A percentile compares a stretch with the other conserved stretches of the same genome.
Evolutionary conservation across 2,888 invertebrate species (phyloP).

Genomic region (Leptopilina syphax): DNA sequence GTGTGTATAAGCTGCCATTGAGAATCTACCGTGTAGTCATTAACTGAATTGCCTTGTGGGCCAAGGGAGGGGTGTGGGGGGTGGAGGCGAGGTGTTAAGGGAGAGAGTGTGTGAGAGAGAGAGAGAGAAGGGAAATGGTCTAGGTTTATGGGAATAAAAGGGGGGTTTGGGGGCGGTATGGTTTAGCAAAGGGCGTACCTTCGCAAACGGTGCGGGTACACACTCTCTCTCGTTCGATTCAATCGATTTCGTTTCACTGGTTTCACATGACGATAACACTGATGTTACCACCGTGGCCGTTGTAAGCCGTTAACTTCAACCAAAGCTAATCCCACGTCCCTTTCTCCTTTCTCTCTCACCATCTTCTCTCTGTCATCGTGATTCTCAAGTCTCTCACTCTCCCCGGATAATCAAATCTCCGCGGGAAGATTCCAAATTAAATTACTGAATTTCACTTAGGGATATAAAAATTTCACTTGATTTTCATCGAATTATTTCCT

Average conservation of each 20-base stretch:
- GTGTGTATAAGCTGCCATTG: constrained; percentile 54
- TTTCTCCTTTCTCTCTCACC: neutral
- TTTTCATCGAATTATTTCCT: neutral
- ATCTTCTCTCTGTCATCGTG: constrained; percentile 27
- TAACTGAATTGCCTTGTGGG: constrained; percentile 58
- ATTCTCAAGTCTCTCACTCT: constrained; percentile 14
- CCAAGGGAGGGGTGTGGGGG: too few species aligned
- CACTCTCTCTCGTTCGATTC: constrained; percentile 55
- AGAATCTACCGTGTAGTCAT: constrained; percentile 59
- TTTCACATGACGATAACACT: constrained; percentile 58
- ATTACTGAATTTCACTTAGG: constrained; percentile 47
- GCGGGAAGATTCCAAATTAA: constrained; percentile 53
- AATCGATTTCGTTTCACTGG: constrained; percentile 58
- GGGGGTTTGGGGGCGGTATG: constrained; percentile 45
- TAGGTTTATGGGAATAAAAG: constrained; percentile 49
- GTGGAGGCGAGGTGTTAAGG: too few species aligned
- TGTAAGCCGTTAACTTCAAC: constrained; percentile 48
- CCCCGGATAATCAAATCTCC: constrained; percentile 27
- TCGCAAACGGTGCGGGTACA: constrained; percentile 43
- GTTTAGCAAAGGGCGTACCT: constrained; percentile 53
- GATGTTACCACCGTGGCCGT: constrained; percentile 57
- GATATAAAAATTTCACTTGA: neutral
- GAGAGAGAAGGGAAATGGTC: constrained; percentile 38
- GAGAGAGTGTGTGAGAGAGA: too few species aligned
- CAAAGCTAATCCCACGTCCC: constrained; percentile 32